These are phyloP conservation scores for Aphelenchoides fujianensis DNA, from an alignment of 1,140 invertebrate genomes.

Conservation along the genomic window DNA sequence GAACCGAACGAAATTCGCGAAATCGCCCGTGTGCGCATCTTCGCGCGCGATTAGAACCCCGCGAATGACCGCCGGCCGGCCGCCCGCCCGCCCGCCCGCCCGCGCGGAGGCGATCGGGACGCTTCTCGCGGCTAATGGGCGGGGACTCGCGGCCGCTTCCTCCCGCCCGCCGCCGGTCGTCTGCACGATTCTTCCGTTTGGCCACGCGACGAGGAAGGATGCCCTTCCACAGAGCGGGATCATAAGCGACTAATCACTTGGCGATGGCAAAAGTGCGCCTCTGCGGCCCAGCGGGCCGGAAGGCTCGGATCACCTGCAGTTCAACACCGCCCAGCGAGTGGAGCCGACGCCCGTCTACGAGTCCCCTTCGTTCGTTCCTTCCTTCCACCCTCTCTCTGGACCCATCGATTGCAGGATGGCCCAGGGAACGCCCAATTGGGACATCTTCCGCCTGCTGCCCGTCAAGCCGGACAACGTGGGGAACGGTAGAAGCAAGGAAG, in stretches of 20 bases:
- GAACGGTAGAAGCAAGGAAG: conserved; percentile 54
- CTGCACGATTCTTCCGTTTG: conserved; percentile 4
- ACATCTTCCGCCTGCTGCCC: conserved; percentile 54
- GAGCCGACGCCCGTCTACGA: not conserved
- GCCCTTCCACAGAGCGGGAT: too few relatives aligned
- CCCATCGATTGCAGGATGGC: conserved; percentile 8
- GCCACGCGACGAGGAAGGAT: too few relatives aligned
- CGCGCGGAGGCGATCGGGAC: too few relatives aligned
- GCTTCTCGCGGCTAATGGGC: too few relatives aligned
- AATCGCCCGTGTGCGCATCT: too few relatives aligned
- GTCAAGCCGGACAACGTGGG: conserved; percentile 47
- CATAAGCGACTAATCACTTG: not conserved
- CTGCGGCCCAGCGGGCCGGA: not conserved
- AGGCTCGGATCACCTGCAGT: not conserved
- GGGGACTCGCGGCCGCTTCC: too few relatives aligned
- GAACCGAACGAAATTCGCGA: too few relatives aligned
- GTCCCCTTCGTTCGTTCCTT: not conserved
- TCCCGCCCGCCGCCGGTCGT: too few relatives aligned
- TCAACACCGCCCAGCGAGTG: not conserved
- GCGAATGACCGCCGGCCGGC: too few relatives aligned
- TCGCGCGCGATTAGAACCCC: too few relatives aligned
- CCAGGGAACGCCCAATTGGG: conserved; percentile 31
- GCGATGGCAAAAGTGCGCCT: not conserved
- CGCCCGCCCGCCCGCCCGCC: too few relatives aligned
- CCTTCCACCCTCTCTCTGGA: not conserved